Conservation (phyloP, 2,113 vertebrate species). For the Elgaria multicarinata region DNA sequence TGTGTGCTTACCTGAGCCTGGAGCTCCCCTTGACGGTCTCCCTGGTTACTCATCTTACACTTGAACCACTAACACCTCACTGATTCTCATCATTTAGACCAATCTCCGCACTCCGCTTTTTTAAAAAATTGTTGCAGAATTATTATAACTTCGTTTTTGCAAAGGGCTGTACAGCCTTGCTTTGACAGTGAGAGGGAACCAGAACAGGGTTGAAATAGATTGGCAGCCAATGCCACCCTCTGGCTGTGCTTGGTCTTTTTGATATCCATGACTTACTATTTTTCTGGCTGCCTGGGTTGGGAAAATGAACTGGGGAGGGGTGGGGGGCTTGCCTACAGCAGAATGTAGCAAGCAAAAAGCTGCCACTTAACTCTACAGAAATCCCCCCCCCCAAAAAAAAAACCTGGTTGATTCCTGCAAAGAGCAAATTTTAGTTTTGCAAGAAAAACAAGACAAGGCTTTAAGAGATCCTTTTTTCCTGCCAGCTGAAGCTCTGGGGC, state of each 20-base stretch:
- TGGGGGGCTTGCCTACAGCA: fast-evolving
- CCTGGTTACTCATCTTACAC: not conserved
- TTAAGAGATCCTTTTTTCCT: constrained; percentile 41
- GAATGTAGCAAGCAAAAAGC: fast-evolving
- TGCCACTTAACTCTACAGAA: constrained; percentile 30
- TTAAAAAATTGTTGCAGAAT: not conserved
- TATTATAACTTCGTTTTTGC: not conserved
- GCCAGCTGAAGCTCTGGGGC: constrained; percentile 28
- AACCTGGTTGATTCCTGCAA: constrained; percentile 38
- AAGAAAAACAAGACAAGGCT: constrained; percentile 55
- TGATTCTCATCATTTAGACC: not conserved
- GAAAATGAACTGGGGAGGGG: not conserved
- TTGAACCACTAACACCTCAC: not conserved
- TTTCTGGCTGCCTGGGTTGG: not conserved
- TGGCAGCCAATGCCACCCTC: too few species aligned
- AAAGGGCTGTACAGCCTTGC: not conserved
- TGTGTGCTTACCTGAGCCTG: not conserved
- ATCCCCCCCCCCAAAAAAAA: not conserved
- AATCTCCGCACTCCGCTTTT: not conserved
- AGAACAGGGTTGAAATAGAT: not conserved
- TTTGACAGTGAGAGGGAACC: not conserved
- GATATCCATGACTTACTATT: not conserved
- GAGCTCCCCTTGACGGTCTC: not conserved
- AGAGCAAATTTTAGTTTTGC: constrained; percentile 66
- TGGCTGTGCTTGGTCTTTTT: not conserved